phyloP scores from a whole-genome alignment of 2,113 vertebrate genomes.

The Cebus imitator region DNA sequence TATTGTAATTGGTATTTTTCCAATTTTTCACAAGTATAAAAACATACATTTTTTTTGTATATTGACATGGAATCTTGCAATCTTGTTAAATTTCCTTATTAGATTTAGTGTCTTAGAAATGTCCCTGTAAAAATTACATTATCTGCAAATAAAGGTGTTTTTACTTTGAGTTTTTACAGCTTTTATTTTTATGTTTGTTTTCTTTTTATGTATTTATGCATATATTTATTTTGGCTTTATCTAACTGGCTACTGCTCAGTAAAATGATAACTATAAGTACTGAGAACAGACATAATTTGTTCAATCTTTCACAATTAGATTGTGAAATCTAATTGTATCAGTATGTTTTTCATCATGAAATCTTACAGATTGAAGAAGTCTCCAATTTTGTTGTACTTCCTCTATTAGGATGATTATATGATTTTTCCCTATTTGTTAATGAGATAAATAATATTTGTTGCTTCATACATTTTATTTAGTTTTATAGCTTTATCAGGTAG shows the following conservation, averaged over 20 bases:
- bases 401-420: background rate
- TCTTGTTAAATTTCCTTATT: background rate
- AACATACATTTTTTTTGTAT: background rate
- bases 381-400: background rate
- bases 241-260: background rate
- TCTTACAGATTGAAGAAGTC: background rate
- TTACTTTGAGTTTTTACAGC: background rate
- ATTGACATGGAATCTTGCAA: background rate
- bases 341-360: background rate
- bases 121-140: background rate
- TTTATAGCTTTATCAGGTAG: background rate
- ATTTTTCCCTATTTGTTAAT: background rate
- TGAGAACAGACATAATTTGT: background rate
- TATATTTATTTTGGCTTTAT: background rate
- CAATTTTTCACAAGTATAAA: background rate
- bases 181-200: background rate
- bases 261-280: background rate
- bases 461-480: background rate
- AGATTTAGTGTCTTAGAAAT: background rate
- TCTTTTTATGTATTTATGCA: background rate
- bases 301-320: background rate
- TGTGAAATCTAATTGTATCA: too few species aligned
- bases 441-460: background rate
- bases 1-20: background rate
- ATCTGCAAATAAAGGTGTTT: background rate